Evolutionary conservation across 2,888 invertebrate genomes (phyloP).

Genomic region (Pachycephus smyrnensis): DNA sequence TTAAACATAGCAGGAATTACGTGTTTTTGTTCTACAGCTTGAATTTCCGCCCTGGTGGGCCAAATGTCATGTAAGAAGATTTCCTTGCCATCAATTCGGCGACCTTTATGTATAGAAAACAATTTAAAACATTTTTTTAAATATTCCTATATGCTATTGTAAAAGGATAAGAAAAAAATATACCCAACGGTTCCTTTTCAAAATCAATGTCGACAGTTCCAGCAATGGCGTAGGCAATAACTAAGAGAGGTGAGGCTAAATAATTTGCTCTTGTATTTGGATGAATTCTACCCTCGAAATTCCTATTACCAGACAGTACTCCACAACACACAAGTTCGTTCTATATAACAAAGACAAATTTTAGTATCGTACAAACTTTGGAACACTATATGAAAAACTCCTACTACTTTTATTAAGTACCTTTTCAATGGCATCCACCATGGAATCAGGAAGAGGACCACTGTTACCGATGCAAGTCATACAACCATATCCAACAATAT

Average conservation of each 20-base stretch:
- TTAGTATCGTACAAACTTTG: constrained; percentile 12
- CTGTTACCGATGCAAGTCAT: constrained; percentile 99
- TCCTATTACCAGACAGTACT: constrained; percentile 96
- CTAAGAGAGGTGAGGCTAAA: constrained; percentile 95
- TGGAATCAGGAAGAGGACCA: constrained; percentile 91
- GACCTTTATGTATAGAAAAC: constrained; percentile 66
- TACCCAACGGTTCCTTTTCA: constrained; percentile 86
- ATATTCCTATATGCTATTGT: neutral
- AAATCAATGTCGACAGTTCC: constrained; percentile 97
- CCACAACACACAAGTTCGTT: constrained; percentile 95
- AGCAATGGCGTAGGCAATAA: constrained; percentile 97
- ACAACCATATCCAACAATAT: constrained; percentile 98
- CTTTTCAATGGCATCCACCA: constrained; percentile 93
- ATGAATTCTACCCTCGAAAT: constrained; percentile 98
- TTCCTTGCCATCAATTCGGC: constrained; percentile 75
- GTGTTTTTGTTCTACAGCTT: constrained; percentile 84
- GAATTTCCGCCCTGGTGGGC: constrained; percentile 93
- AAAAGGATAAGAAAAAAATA: constrained; percentile 28
- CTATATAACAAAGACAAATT: constrained; percentile 64
- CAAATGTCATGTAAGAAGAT: constrained; percentile 95
- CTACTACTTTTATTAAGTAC: constrained; percentile 61
- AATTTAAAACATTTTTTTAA: too few species aligned
- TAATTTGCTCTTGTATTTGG: constrained; percentile 98
- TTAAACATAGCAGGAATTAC: constrained; percentile 98
- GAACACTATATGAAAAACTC: neutral